These are phyloP conservation scores for Bombus cullumanus DNA, from an alignment of 1,140 invertebrate species.

Conservation along the genomic window DNA sequence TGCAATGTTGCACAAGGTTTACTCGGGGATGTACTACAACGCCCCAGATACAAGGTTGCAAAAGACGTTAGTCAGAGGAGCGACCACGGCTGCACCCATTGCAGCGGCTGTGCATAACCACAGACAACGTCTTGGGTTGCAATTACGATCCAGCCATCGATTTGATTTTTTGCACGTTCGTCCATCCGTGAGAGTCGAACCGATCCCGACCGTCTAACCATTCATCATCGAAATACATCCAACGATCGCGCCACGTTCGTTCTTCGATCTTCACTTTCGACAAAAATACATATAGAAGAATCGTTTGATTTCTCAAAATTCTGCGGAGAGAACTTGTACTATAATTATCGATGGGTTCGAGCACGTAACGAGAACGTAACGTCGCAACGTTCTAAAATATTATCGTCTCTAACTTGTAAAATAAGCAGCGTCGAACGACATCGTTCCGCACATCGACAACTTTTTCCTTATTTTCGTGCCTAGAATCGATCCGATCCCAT, in stretches of 20 bases:
- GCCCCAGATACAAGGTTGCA: conserved; percentile 46
- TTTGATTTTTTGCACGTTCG: conserved; percentile 43
- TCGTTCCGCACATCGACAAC: no score
- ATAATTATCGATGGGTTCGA: no score
- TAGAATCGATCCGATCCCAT: no score
- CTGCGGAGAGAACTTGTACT: no score
- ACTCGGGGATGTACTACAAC: conserved; percentile 11
- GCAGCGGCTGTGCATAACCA: conserved; percentile 27
- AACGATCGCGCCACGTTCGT: conserved; percentile 29
- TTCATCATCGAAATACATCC: conserved; percentile 56
- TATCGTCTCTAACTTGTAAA: no score
- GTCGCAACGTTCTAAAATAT: no score
- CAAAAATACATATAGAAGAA: no score
- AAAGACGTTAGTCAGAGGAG: conserved; percentile 19
- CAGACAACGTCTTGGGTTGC: conserved; percentile 45
- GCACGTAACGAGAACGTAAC: no score
- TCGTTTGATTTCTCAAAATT: no score
- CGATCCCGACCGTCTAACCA: conserved; percentile 35
- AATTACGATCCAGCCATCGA: conserved; percentile 63
- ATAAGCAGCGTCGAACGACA: no score
- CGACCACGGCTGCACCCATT: conserved; percentile 31
- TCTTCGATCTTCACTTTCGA: no score
- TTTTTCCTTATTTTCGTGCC: no score
- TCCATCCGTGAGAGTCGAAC: conserved; percentile 60
- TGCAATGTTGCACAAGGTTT: not conserved